Conservation (phyloP, 2,113 vertebrate genomes). For the Tetrax tetrax region DNA sequence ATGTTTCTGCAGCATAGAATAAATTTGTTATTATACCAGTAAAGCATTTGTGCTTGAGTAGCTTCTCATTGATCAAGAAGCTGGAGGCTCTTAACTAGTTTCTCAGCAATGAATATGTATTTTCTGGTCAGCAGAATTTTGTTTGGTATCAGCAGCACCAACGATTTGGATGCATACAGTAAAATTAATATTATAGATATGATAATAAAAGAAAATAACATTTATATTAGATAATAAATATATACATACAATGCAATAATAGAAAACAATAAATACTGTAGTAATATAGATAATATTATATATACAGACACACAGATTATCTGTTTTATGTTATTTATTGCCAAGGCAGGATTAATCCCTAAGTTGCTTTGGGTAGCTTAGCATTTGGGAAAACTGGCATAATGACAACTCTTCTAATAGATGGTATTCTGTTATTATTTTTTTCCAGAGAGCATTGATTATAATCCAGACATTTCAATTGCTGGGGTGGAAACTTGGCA, state of each 20-base stretch:
- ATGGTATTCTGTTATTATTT: not conserved
- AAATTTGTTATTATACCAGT: not conserved
- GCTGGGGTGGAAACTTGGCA: not conserved
- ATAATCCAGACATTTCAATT: not conserved
- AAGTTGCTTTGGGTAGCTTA: not conserved
- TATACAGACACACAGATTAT: not conserved
- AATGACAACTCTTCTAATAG: not conserved
- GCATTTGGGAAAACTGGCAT: not conserved
- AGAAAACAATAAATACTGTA: not conserved
- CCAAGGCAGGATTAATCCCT: not conserved
- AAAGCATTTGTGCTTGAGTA: not conserved
- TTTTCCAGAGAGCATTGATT: not conserved
- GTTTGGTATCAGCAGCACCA: not conserved
- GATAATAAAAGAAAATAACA: not conserved
- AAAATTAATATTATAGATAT: not conserved
- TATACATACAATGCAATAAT: not conserved
- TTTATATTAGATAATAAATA: not conserved
- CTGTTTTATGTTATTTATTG: not conserved
- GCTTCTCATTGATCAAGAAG: not conserved
- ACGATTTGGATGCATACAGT: not conserved
- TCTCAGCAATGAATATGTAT: not conserved
- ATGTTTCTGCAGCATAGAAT: not conserved
- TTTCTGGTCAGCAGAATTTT: not conserved
- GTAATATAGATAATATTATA: not conserved
- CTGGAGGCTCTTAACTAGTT: not conserved